Evolutionary conservation across 92 coral and sea anemone genomes (phyloP).

Genomic region (Phymanthus crucifer): DNA sequence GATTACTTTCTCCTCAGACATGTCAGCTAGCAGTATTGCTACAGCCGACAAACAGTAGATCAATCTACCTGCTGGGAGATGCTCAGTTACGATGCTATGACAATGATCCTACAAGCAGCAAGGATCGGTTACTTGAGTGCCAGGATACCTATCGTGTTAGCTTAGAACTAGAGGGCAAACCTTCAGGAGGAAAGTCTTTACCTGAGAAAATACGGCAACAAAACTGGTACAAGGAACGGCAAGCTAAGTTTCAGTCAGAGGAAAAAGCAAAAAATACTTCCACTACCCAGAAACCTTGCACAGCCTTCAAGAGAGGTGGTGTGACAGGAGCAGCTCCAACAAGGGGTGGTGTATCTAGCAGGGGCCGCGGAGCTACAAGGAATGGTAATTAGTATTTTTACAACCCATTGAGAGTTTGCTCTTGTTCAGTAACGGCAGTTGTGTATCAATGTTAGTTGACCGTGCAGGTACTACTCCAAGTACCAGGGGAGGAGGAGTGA

Average conservation of each 20-base stretch:
- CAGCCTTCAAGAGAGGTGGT: conserved; percentile 18
- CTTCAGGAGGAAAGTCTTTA: conserved; percentile 64
- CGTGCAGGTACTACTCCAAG: neutral
- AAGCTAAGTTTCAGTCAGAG: conserved; percentile 52
- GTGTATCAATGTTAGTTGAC: neutral
- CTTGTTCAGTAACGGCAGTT: neutral
- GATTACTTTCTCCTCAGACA: conserved; percentile 51
- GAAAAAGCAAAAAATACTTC: conserved; percentile 38
- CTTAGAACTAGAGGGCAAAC: conserved; percentile 81
- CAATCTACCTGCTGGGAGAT: conserved; percentile 85
- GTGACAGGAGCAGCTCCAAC: conserved; percentile 44
- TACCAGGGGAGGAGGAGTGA: conserved; percentile 13
- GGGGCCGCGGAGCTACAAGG: conserved; percentile 23
- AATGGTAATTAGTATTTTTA: neutral
- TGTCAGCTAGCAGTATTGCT: conserved; percentile 92
- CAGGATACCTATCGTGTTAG: conserved; percentile 84
- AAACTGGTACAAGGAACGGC: conserved; percentile 84
- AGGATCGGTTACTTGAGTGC: conserved; percentile 68
- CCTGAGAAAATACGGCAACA: conserved; percentile 71
- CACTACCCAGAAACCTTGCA: conserved; percentile 42
- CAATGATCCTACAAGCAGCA: conserved; percentile 64
- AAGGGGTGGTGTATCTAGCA: conserved; percentile 35
- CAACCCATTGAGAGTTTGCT: neutral
- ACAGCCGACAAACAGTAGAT: conserved; percentile 84
- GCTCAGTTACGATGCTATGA: conserved; percentile 89